Evolutionary conservation across 2,113 vertebrate species (phyloP), one percentile per base, ranked within the genome.

Genomic region (Catharus fuscescens): DNA sequence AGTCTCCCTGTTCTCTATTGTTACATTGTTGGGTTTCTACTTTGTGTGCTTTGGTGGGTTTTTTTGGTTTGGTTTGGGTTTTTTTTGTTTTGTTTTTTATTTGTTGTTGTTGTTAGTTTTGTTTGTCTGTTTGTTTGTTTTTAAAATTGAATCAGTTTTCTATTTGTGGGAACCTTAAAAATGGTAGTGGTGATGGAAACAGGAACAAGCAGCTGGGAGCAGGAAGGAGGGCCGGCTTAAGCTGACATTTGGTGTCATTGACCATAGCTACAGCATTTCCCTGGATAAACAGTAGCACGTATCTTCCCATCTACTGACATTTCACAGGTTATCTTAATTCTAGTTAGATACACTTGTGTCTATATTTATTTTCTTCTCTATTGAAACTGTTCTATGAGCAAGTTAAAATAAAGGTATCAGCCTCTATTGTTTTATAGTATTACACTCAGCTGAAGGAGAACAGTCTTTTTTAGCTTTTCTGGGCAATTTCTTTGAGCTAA

Each of bases 401-500:
- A 80, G 79, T 88, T 83, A 78, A 92, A 96, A 85, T 29, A 93
- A 85, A 92, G 62, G 28, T 52, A 83, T 47, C 44, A 45, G 19
- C 32, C 44, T 90, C n/a, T 56, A 64, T 50, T 88, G 6, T 71
- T 88, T 88, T 80, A 45, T 60, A 25, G 25, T 73, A 21, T 67
- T 94, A 31, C 42, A 31, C 71, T 64, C 67, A 88, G 79, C 40
- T 94, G 40, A 73, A 71, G 57, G 45, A 91, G 67, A 93, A 64
- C 9, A 87, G 28, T 53, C 8, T 86, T 78, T 71, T 79, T 83
- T 72, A 62, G 84, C 29, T 70, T 92, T 95, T 82, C 74, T 86
- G 74, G 34, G 71, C 47, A 88, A 91, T 95, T 90, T 86, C 64
- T 90, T 86, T 81, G 60, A 78, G n/a, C 40, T 90, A 90, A 96